Conservation (phyloP, 2,113 vertebrate genomes). For the Zosterops pallidus region DNA sequence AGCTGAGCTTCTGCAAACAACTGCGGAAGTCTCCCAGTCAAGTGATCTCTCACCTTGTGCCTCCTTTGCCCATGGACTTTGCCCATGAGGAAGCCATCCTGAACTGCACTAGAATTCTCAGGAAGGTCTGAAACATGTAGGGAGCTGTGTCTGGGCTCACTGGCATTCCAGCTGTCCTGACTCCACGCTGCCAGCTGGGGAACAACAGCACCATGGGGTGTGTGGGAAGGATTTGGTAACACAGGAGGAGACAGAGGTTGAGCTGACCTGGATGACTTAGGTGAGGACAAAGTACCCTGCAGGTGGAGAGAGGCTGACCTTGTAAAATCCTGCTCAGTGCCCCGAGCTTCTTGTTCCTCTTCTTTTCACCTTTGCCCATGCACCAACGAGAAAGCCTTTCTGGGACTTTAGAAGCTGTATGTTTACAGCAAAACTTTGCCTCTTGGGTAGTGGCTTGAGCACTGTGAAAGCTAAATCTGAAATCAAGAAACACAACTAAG, state of each 20-base stretch:
- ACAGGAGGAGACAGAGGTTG: background rate
- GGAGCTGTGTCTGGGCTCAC: background rate
- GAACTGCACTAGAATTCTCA: background rate
- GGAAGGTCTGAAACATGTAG: accelerated
- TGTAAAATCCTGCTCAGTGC: background rate
- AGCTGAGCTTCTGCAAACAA: background rate
- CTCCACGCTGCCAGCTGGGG: background rate
- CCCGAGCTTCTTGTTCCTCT: background rate
- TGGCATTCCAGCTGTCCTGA: background rate
- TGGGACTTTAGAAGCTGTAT: background rate
- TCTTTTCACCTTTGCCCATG: background rate
- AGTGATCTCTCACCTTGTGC: background rate
- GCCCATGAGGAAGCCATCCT: background rate
- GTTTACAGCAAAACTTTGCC: background rate
- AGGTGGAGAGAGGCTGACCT: background rate
- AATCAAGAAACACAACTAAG: background rate
- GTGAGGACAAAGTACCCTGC: background rate
- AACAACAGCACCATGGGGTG: accelerated
- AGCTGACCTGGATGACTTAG: background rate
- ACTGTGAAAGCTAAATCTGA: background rate
- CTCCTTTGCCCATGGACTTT: background rate
- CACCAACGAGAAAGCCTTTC: background rate
- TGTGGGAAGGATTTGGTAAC: background rate
- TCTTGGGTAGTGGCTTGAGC: background rate
- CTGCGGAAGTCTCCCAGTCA: background rate